Base-by-base conservation (phyloP, 2,113 vertebrate species). In the Cyanoliseus patagonus region DNA sequence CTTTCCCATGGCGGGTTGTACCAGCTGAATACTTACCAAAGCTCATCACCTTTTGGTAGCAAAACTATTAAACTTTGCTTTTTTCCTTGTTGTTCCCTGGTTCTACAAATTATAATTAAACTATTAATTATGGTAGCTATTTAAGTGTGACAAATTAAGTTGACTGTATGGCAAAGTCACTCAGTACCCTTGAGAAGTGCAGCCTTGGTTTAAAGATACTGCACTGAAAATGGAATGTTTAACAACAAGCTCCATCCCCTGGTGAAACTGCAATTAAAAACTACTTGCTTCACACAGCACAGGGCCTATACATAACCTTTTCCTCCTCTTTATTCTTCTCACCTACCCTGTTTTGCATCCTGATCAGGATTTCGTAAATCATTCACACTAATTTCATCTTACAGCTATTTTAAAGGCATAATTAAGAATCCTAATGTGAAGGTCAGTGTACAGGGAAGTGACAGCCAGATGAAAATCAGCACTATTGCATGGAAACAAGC, bases 51-150 rank as follows among this genome's bases (percentile, higher is more conserved):
- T 93, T 52, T 42, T 82, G 41, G 35, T 37, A 86, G 66, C 61
- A 66, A 62, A 95, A 79, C 44, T 59, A 95, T 93, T 80, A 83
- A 79, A 93, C 57, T 64, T 84, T 30, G 62, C 68, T 92, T 91
- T 76, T 85, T 84, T 81, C 17, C 83, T 64, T 79, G 77, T 95
- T 92, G 44, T 88, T 95, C 74, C 35, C 20, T 64, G 69, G 72
- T 88, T 88, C 83, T 89, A 88, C 72, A 92, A 94, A 85, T 94
- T 93, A 87, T 47, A 94, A 93, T 96, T 94, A 92, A 96, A 86
- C 84, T 94, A 86, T 76, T 91, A 90, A 92, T 90, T 88, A 95
- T 39, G 62, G 86, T 75, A 70, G 51, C 83, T 83, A 39, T 52
- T 35, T 17, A 75, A 95, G 77, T 74, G 67, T 95, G 92, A 96